A percentile compares a stretch with the other conserved stretches of the same genome.
phyloP scores from a whole-genome alignment of 2,888 invertebrate genomes.

The Margaritifera margaritifera region DNA sequence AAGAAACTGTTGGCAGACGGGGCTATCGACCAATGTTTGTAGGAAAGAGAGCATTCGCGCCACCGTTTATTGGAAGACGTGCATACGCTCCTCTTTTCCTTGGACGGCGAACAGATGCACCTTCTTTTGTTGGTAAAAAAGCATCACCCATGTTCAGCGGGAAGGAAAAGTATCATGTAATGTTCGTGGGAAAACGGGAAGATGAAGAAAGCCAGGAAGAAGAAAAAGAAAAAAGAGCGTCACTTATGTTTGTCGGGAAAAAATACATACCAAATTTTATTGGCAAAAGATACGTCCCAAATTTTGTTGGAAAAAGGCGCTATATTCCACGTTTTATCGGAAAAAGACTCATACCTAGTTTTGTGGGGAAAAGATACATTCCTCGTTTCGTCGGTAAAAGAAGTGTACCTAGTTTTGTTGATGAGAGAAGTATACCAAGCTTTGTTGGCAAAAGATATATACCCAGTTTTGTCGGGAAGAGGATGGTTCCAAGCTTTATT shows the following conservation, averaged over 20 bases:
- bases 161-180: constrained; percentile 22
- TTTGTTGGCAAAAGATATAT: constrained; percentile 45
- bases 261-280: constrained; percentile 38
- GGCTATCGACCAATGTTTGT: background rate
- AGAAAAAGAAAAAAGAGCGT: constrained; percentile 38
- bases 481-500: constrained; percentile 24
- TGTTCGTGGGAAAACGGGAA: constrained; percentile 28
- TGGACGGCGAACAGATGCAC: background rate
- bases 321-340: constrained; percentile 29
- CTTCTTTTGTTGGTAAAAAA: constrained; percentile 24
- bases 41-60: too few species aligned
- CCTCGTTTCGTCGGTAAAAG: constrained; percentile 23
- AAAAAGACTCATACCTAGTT: constrained; percentile 30
- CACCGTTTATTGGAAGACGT: too few species aligned
- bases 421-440: constrained; percentile 30
- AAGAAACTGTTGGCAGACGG: background rate
- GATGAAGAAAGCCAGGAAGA: background rate
- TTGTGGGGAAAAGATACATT: constrained; percentile 29
- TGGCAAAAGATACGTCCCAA: constrained; percentile 42
- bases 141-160: constrained; percentile 28
- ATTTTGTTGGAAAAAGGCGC: constrained; percentile 43
- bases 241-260: constrained; percentile 42
- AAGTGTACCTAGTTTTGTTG: constrained; percentile 35
- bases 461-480: constrained; percentile 47
- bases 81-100: too few species aligned